Base-by-base conservation (phyloP, 2,888 invertebrate genomes). In the Peribatodes rhomboidaria region DNA sequence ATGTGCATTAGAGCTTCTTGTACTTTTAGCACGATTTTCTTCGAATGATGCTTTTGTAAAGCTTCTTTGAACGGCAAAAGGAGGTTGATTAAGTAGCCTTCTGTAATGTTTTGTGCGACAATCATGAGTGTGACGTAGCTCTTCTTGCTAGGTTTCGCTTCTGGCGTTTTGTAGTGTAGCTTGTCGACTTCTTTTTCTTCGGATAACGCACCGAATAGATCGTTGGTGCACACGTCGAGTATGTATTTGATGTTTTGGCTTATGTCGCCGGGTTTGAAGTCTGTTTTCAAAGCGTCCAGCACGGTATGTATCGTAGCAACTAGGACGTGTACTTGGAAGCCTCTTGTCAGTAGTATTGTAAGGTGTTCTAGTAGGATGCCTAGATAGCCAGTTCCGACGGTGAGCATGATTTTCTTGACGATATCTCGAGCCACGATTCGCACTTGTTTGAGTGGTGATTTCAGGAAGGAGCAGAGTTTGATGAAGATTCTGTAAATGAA, bases 241-340 rank as follows among this genome's bases (percentile, higher is more conserved):
- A 99, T 95, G 67, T 95, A 96, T 56, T 95, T 90, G 22, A 98
- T 88, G 79, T 97, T 96, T 0, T 94, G 86, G 81, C 98, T 97
- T n/a, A 99, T 94, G 78, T 98, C 97, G 0, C 95, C 95, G 0
- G 96, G 93, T 83, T 95, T 94, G 66, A 98, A 95, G n/a, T 94
- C 87, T 0, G 94, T 89, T 79, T 95, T 96, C 59, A 98, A 84
- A 27, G 95, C 95, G 61, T 95, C 95, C 55, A 99, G 88, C 4
- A 99, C 95, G 0, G 96, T 95, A 81, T 99, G 98, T 18, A 98
- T 94, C 0, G 99, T 98, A 67, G 96, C 98, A 2, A 97, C 97
- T 57, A 99, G 90, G 0, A 99, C 99, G 79, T 99, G 99, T 1
- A 98, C 96, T 94, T 99, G 98, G 83, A 97, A 99, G 11, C 99